A percentile compares a stretch with the other conserved stretches of the same genome.
Conservation (phyloP, 2,888 invertebrate species). For the Melipona bicolor region DNA sequence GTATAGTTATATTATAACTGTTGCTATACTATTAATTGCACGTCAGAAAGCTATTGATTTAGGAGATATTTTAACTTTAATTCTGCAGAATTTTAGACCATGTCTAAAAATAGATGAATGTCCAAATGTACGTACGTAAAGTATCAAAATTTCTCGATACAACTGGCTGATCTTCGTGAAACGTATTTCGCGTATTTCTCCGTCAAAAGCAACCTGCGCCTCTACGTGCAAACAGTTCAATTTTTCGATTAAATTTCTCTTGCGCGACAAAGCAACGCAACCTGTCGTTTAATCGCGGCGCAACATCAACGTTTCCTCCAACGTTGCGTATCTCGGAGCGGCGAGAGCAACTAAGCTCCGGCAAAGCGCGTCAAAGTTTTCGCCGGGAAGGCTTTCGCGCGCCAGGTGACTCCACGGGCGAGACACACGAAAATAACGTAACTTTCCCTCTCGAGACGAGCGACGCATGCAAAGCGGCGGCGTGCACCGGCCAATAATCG, state of each 20-base stretch:
- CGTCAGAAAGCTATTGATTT: too few relatives aligned
- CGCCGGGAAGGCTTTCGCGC: constrained; percentile 46
- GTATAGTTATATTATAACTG: too few relatives aligned
- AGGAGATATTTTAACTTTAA: too few relatives aligned
- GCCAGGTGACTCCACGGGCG: constrained; percentile 41
- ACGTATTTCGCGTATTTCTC: too few relatives aligned
- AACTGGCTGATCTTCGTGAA: not conserved
- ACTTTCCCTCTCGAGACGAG: constrained; percentile 66
- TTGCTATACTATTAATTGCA: too few relatives aligned
- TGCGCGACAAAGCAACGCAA: not conserved
- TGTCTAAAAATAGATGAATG: not conserved
- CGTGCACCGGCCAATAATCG: constrained; percentile 62
- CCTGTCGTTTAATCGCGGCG: not conserved
- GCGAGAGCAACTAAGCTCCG: not conserved
- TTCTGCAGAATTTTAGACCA: too few relatives aligned
- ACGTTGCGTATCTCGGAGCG: not conserved
- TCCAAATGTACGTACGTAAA: not conserved
- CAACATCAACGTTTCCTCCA: not conserved
- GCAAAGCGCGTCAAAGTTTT: constrained; percentile 26
- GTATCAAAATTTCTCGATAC: not conserved
- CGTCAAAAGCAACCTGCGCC: too few relatives aligned
- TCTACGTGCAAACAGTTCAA: too few relatives aligned
- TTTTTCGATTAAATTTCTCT: not conserved
- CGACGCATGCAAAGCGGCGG: constrained; percentile 59
- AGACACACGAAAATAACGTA: constrained; percentile 61